These are phyloP conservation scores for Spinibarbus caldwelli DNA, from an alignment of 2,797 vertebrate genomes.

Conservation along the genomic window DNA sequence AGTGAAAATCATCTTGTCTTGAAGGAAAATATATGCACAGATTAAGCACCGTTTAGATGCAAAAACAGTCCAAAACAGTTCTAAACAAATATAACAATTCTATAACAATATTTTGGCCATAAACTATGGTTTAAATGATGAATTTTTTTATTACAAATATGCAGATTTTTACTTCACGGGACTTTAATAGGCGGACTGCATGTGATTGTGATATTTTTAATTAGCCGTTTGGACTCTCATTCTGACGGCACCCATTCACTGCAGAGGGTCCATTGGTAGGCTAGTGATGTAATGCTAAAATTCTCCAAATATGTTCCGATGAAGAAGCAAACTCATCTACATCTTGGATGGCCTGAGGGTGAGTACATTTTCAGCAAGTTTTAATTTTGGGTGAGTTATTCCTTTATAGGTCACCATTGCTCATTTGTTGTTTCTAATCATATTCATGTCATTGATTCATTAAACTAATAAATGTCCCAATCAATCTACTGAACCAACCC, in stretches of 20 bases:
- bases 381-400: not conserved
- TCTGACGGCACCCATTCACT: not conserved
- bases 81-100: not conserved
- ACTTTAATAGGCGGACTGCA: not conserved
- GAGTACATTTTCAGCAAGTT: not conserved
- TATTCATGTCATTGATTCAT: constrained; percentile 8
- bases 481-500: not conserved
- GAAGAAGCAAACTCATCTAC: not conserved
- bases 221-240: not conserved
- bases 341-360: not conserved
- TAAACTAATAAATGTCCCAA: not conserved
- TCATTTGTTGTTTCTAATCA: not conserved
- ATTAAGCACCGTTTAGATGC: too few species aligned
- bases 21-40: too few species aligned
- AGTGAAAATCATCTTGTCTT: too few species aligned
- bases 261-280: not conserved
- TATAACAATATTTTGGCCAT: not conserved
- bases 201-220: not conserved
- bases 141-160: not conserved
- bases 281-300: not conserved
- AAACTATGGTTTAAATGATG: not conserved
- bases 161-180: not conserved
- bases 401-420: constrained; percentile 16
- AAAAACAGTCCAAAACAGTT: not conserved
- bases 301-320: not conserved